Base-by-base conservation (phyloP, 1,140 invertebrate species). In the Berghia stephanieae region DNA sequence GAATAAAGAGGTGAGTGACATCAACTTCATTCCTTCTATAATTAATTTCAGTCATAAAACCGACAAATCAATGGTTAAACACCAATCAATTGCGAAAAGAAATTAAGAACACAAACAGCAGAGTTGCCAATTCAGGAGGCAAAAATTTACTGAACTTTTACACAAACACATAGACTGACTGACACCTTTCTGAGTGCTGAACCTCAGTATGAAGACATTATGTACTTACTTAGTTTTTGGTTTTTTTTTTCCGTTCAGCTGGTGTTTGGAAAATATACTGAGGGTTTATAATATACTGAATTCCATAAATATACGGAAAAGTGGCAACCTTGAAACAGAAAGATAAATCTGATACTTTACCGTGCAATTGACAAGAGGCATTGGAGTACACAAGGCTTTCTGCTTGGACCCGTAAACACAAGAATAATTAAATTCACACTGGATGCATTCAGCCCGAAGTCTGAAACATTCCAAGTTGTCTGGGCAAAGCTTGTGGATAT, bases 371-470 rank as follows among this genome's bases (percentile, higher is more conserved):
- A 87, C 79, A 55, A 77, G 46, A 18, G 67, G 72, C 49, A 82
- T 85, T 27, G 81, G 80, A 43, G 49, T 79, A 52, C 86, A 87
- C 21, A 69, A 63, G 1, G 79, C 75, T 21, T 77, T 78, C 16
- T 79, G 66, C 34, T 77, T 69, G 38, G 79, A 80, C 0, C 86
- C 86, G 77, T 87, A 87, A 0, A 42, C 38, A 77, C 86, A 87
- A 21, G 82, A 80, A 21, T 60, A 67, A 68, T 85, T 85, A 27
- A 85, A 81, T 24, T 80, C 79, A 77, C 86, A 86, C 8, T 71
- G 55, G 1, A 86, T 81, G 68, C 86, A 86, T 18, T 83, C 78
- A 55, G 77, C 82, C 31, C 84, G 83, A 18, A 86, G 77, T 44
- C 78, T 69, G 5, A 75, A 24, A 77, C 86, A 86, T 2, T 70